Evolutionary conservation across 2,113 vertebrate species (phyloP).

Genomic region (Takifugu bimaculatus): DNA sequence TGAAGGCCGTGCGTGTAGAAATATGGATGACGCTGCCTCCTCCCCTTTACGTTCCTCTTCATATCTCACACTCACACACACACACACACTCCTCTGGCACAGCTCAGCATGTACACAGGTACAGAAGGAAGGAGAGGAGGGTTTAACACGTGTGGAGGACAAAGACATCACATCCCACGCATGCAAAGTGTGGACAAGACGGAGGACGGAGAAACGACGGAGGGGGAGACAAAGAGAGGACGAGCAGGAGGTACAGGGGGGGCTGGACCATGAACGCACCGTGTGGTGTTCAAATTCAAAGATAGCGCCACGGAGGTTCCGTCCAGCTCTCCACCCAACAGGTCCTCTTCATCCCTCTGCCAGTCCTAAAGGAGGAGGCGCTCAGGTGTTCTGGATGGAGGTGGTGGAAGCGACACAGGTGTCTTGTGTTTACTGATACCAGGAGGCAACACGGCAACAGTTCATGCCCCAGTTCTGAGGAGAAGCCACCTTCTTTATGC

Average conservation of each 20-base stretch:
- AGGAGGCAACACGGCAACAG: too few species aligned
- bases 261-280: slow-evolving; percentile 17
- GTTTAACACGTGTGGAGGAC: slow-evolving; percentile 22
- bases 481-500: too few species aligned
- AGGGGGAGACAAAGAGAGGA: slow-evolving; percentile 43
- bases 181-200: slow-evolving; percentile 42
- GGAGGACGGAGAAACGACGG: slow-evolving; percentile 64
- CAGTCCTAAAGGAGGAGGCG: too few species aligned
- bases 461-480: too few species aligned
- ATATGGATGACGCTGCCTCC: slow-evolving; percentile 28
- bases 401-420: too few species aligned
- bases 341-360: too few species aligned
- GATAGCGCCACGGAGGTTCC: too few species aligned
- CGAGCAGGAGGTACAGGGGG: slow-evolving; percentile 10
- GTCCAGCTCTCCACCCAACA: too few species aligned
- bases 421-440: too few species aligned
- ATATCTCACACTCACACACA: neutral
- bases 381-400: too few species aligned
- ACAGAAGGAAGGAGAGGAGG: slow-evolving; percentile 21
- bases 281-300: slow-evolving; percentile 3
- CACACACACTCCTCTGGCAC: slow-evolving; percentile 20
- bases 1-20: slow-evolving; percentile 32
- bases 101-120: slow-evolving; percentile 23
- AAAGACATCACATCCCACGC: slow-evolving; percentile 42
- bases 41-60: neutral